Base-by-base conservation (phyloP, 2,888 invertebrate genomes). In the Agriopis leucophaearia region DNA sequence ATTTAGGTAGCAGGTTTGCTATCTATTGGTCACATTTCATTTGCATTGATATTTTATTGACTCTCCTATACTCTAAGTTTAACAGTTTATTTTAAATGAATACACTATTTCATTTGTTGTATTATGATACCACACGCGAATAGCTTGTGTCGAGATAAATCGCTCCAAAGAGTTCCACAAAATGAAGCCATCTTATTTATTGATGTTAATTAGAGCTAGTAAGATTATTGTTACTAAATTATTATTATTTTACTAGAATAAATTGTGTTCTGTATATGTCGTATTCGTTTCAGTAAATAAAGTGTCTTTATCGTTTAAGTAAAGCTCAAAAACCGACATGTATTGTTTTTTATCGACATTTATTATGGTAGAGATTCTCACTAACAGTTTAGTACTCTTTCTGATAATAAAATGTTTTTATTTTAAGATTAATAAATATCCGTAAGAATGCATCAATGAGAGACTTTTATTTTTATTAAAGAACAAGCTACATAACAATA, bases 151-250 rank as follows among this genome's bases (percentile, higher is more conserved):
- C 44, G 63, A 69, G 71, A 70, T 66, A 71, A 66, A 60, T 64
- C 59, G 69, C 72, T 81, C 82, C 84, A 90, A 90, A 90, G 90
- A 89, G 81, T 87, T 84, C 85, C 87, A 88, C 84, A 83, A 82
- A 85, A 89, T 85, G 81, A 90, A 91, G 89, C 91, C 88, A 88
- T 87, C 85, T 89, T 91, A 92, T 92, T 91, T 92, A 92, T 92
- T 92, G 88, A 91, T 84, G 88, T 87, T 88, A 85, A 86, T 87
- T 89, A 89, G 85, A 84, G 80, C 87, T 86, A 88, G 82, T 90
- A 87, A 81, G 81, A 83, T 85, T 86, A 87, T 90, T 88, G 85
- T 90, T 89, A 88, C 84, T 86, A 83, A 87, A 88, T 88, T 89
- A 91, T 92, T 89, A 91, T 92, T 91, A 90, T 91, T 90, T 90